A percentile compares a stretch with the other conserved stretches of the same genome.
These are phyloP conservation scores for Desmodus rotundus DNA, from an alignment of 2,113 vertebrate species.

Conservation along the genomic window DNA sequence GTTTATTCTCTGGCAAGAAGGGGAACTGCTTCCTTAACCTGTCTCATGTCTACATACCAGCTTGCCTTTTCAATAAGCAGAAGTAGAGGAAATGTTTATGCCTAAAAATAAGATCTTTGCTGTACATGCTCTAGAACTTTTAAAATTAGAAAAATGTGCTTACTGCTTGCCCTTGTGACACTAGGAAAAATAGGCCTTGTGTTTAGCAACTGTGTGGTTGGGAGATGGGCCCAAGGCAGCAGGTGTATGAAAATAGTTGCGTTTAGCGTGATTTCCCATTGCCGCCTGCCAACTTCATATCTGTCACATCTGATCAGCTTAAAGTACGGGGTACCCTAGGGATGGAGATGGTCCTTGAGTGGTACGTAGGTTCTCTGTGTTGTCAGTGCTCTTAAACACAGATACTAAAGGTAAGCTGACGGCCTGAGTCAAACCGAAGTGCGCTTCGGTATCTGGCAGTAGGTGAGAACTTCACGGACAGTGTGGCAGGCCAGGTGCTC, in stretches of 20 bases:
- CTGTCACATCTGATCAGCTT: not conserved
- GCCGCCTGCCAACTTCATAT: constrained; percentile 10
- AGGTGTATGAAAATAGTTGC: constrained; percentile 49
- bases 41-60: not conserved
- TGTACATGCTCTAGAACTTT: constrained; percentile 36
- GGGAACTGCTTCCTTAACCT: not conserved
- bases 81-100: constrained; percentile 10
- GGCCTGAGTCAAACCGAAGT: not conserved
- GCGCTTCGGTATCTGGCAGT: not conserved
- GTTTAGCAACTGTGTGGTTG: constrained; percentile 45
- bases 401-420: not conserved
- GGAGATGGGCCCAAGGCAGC: constrained; percentile 51
- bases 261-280: constrained; percentile 53
- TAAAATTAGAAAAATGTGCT: constrained; percentile 69
- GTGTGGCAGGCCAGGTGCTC: not conserved
- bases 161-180: constrained; percentile 45
- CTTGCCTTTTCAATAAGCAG: constrained; percentile 38
- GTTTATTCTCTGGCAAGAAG: constrained; percentile 6
- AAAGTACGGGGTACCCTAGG: not conserved
- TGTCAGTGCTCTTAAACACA: not conserved
- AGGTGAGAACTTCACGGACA: not conserved
- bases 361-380: not conserved
- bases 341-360: not conserved
- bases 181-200: constrained; percentile 57
- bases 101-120: constrained; percentile 16